phyloP scores from a whole-genome alignment of 2,888 invertebrate genomes.

The Acanthosoma haemorrhoidale region DNA sequence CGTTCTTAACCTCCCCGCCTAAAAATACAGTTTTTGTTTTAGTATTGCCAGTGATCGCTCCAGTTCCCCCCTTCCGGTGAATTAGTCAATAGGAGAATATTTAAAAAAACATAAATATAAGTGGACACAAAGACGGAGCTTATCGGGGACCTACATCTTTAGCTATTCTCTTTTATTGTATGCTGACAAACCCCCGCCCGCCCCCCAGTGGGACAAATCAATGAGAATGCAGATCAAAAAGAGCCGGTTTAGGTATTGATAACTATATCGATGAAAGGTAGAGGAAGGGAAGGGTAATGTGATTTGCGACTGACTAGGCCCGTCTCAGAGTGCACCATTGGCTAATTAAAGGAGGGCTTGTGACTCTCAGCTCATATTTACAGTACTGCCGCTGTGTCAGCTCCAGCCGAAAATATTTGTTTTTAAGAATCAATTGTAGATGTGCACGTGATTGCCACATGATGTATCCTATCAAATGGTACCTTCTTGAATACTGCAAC shows the following conservation, averaged over 20 bases:
- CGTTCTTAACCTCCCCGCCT: no score
- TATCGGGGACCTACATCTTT: conserved; percentile 2
- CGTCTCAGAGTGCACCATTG: neutral
- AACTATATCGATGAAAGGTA: neutral
- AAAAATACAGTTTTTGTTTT: no score
- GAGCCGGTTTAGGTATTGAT: conserved; percentile 21
- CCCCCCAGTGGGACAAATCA: neutral
- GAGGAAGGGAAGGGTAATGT: neutral
- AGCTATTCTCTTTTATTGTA: conserved; percentile 19
- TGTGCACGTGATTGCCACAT: no score
- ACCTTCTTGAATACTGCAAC: neutral
- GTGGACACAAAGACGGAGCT: conserved; percentile 9
- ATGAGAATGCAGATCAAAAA: conserved; percentile 25
- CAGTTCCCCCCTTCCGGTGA: neutral
- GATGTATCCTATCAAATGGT: neutral
- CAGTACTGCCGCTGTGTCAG: no score
- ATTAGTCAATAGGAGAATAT: conserved; percentile 15
- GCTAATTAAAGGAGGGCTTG: neutral
- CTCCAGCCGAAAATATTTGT: no score
- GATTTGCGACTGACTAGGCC: no score
- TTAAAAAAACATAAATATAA: conserved; percentile 21
- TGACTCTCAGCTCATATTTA: no score
- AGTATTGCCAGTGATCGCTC: no score
- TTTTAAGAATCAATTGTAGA: no score
- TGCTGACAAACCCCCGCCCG: neutral